These are phyloP conservation scores for Ceyx margarethae DNA, from an alignment of 2,113 vertebrate species.

Conservation along the genomic window DNA sequence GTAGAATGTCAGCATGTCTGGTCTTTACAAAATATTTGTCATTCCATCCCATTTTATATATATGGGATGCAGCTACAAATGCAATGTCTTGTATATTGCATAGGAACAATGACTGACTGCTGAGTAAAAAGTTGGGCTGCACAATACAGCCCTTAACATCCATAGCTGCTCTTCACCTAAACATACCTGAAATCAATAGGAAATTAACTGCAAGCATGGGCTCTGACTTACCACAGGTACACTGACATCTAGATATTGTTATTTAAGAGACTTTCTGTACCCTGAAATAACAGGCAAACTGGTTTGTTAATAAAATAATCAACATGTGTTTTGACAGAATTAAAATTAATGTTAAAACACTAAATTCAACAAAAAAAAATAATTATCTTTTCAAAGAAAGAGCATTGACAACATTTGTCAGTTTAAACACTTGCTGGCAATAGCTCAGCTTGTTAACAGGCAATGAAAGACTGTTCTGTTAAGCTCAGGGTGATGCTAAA, in stretches of 20 bases:
- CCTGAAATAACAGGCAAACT: neutral
- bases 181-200: neutral
- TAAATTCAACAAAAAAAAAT: constrained; percentile 16
- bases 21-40: neutral
- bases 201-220: neutral
- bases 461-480: constrained; percentile 70
- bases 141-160: accelerated
- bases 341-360: constrained; percentile 35
- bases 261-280: neutral
- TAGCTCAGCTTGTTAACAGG: constrained; percentile 71
- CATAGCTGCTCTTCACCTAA: neutral
- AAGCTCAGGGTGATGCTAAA: constrained; percentile 57
- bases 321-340: constrained; percentile 18
- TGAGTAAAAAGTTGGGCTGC: neutral
- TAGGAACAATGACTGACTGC: neutral
- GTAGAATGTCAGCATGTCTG: neutral
- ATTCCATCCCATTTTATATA: neutral
- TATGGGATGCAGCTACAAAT: neutral
- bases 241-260: neutral
- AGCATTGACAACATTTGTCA: constrained; percentile 57
- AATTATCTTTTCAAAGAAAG: constrained; percentile 5
- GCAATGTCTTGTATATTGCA: neutral
- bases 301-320: constrained; percentile 12
- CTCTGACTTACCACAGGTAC: neutral
- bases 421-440: constrained; percentile 50